Base-by-base conservation (phyloP, 2,113 vertebrate species). In the Ancistrus triradiatus region DNA sequence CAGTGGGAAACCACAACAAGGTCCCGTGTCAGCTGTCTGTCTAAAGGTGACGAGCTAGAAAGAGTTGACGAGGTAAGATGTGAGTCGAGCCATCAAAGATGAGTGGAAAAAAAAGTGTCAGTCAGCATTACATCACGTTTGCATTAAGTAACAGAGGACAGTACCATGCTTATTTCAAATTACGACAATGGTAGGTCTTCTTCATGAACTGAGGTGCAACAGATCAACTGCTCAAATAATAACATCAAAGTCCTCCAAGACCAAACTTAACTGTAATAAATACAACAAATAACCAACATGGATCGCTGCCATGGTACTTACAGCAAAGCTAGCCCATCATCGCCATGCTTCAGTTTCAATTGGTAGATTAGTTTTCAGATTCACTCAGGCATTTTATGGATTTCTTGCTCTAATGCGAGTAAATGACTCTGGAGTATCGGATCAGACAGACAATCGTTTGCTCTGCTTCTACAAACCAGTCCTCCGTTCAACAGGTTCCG, bases 1-100 rank as follows among this genome's bases (percentile, higher is more conserved):
- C 87, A 89, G 52, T 87, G 84, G 1, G 88, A 90, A 53, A 88
- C 80, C 55, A 88, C 79, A 3, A 90, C 87, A 48, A 90, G 84
- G 63, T 90, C 87, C 0, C 76, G 59, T 10, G 74, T 49, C 33
- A 81, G 81, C 7, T 70, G 70, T 59, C 83, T 81, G 76, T 88
- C 87, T 56, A 85, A 74, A 21, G 88, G 83, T 55, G 87, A 87
- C n/a, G 82, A 83, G 69, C 88, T 90, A 74, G 14, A 65, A 47
- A 70, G 38, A 61, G 46, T 50, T 10, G 50, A 4, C 28, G 24
- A 35, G 10, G 25, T 3, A 46, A 69, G 62, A 73, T 31, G 11
- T 28, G 21, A 48, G 44, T 40, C 11, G 13, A 5, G 22, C 15
- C 1, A 19, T 35, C 24, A 22, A 15, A 22, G 22, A 48, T n/a